Conservation (phyloP, 2,797 vertebrate species). For the Chlorospingus flavigularis region DNA sequence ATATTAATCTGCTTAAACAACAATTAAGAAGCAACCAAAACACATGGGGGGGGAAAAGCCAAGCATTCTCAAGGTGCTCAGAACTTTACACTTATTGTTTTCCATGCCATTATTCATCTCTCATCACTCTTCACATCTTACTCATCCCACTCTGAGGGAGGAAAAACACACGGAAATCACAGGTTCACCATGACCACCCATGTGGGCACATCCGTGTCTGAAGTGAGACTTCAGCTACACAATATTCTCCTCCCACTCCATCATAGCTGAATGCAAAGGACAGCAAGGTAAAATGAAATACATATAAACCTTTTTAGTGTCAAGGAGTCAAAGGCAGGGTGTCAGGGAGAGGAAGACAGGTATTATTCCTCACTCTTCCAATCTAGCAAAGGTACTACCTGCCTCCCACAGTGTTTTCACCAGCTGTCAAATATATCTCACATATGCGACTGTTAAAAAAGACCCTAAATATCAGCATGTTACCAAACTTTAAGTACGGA, state of each 20-base stretch:
- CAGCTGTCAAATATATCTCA: slow-evolving; percentile 14
- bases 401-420: slow-evolving; percentile 27
- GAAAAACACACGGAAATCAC: not conserved
- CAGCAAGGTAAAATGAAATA: not conserved
- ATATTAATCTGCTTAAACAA: not conserved
- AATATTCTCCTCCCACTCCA: not conserved
- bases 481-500: not conserved
- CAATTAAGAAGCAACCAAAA: not conserved
- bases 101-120: not conserved
- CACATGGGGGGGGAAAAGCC: not conserved
- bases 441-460: not conserved
- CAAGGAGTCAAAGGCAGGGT: not conserved
- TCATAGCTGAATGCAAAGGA: not conserved
- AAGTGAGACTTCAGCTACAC: not conserved
- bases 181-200: not conserved
- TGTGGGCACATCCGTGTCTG: not conserved
- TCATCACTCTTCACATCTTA: not conserved
- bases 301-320: not conserved
- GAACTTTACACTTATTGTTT: not conserved
- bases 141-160: not conserved
- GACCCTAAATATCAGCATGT: not conserved
- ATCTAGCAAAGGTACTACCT: not conserved
- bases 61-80: not conserved
- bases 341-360: not conserved
- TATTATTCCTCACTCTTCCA: not conserved